Percentiles rank a stretch among this genome's conserved stretches.
Evolutionary conservation across 2,888 invertebrate genomes (phyloP).

Genomic region (Cephus sareptanus): DNA sequence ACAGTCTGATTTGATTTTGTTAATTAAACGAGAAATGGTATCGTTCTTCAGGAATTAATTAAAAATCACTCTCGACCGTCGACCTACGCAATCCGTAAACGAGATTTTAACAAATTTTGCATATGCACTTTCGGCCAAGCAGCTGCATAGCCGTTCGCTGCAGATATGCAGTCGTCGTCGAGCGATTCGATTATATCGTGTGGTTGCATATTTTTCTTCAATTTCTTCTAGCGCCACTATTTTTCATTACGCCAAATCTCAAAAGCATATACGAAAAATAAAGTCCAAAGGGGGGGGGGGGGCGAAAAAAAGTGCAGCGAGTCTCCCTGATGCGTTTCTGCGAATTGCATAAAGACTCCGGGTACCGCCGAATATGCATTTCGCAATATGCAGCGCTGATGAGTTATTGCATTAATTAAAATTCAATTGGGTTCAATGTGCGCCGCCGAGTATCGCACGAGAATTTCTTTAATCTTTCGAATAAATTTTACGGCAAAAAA

Average conservation of each 20-base stretch:
- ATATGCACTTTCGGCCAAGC: background rate
- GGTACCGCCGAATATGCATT: background rate
- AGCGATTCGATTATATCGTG: background rate
- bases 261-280: background rate
- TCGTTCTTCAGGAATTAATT: background rate
- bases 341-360: background rate
- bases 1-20: background rate
- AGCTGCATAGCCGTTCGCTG: background rate
- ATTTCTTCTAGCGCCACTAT: background rate
- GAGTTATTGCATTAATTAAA: background rate
- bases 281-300: background rate
- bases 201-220: background rate
- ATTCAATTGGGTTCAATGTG: background rate
- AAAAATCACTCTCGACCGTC: background rate
- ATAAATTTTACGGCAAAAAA: background rate
- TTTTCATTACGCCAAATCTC: background rate
- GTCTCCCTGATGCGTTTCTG: background rate
- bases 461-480: background rate
- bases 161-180: background rate
- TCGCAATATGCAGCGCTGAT: background rate
- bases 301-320: background rate
- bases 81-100: background rate
- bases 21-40: background rate
- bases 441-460: background rate
- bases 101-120: background rate